A percentile compares a stretch with the other conserved stretches of the same genome.
Evolutionary conservation across 2,113 vertebrate genomes (phyloP).

Genomic region (Ivindomyrus marchei): DNA sequence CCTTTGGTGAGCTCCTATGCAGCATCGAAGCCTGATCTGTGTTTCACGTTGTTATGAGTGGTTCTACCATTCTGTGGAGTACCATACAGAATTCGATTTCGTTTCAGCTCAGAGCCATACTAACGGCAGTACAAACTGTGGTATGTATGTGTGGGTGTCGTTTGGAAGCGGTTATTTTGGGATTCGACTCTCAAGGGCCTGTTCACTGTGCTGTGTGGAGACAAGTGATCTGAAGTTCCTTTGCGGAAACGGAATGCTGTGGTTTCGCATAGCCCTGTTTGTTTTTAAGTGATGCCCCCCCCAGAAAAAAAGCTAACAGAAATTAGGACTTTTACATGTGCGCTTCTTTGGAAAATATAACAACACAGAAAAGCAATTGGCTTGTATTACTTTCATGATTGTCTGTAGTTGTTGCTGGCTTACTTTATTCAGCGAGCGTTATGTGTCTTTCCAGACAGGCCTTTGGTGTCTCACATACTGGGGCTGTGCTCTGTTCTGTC

Average conservation of each 20-base stretch:
- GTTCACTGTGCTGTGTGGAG: background rate
- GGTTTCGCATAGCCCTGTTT: background rate
- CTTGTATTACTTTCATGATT: background rate
- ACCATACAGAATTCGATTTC: background rate
- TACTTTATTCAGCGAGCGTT: background rate
- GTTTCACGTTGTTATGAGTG: background rate
- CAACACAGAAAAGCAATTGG: background rate
- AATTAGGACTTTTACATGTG: constrained; percentile 3
- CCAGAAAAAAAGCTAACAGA: background rate
- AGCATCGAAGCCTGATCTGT: background rate
- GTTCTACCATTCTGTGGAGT: background rate
- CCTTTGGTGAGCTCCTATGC: background rate
- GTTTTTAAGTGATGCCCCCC: background rate
- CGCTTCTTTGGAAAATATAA: background rate
- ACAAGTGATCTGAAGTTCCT: background rate
- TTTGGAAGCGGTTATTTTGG: constrained; percentile 4
- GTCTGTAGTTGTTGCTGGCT: background rate
- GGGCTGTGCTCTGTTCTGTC: background rate
- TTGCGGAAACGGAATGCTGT: background rate
- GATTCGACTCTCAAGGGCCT: constrained; percentile 3
- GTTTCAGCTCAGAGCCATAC: background rate
- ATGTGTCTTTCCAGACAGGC: background rate
- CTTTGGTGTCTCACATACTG: background rate
- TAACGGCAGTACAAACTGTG: constrained; percentile 8
- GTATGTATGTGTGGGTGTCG: constrained; percentile 24